Percentiles rank a stretch among this genome's conserved stretches.
Evolutionary conservation across 1,140 invertebrate genomes (phyloP).

Genomic region (Lasioglossum albipes): DNA sequence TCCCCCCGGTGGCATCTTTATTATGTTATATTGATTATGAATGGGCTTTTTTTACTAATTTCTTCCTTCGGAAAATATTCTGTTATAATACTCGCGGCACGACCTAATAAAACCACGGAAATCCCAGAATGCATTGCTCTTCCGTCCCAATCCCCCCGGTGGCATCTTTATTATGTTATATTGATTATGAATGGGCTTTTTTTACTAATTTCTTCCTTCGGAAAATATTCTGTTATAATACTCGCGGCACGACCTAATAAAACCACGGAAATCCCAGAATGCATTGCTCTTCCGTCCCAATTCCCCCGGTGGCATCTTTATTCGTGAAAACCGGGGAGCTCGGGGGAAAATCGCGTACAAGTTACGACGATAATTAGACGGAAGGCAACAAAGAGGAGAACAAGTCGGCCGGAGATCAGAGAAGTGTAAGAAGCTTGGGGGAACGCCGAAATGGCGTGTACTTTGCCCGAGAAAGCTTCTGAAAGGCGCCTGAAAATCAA

Average conservation of each 20-base stretch:
- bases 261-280: too few relatives aligned
- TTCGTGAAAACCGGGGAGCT: constrained; percentile 9
- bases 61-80: too few relatives aligned
- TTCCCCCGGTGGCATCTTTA: not conserved
- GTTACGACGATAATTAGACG: constrained; percentile 48
- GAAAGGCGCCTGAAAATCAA: constrained; percentile 44
- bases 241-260: too few relatives aligned
- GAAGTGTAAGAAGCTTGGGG: constrained; percentile 21
- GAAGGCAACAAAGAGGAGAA: constrained; percentile 27
- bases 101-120: too few relatives aligned
- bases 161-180: too few relatives aligned
- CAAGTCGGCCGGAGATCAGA: constrained; percentile 33
- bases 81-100: too few relatives aligned
- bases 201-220: too few relatives aligned
- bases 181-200: not conserved
- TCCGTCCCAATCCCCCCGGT: too few relatives aligned
- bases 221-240: too few relatives aligned
- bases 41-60: not conserved
- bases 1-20: too few relatives aligned
- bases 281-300: not conserved
- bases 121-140: too few relatives aligned
- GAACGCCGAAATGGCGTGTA: constrained; percentile 42
- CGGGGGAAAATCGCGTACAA: constrained; percentile 35
- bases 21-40: not conserved
- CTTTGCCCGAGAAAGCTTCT: constrained; percentile 35